Base-by-base conservation (phyloP, 2,797 vertebrate species). In the Lacerta bilineata region DNA sequence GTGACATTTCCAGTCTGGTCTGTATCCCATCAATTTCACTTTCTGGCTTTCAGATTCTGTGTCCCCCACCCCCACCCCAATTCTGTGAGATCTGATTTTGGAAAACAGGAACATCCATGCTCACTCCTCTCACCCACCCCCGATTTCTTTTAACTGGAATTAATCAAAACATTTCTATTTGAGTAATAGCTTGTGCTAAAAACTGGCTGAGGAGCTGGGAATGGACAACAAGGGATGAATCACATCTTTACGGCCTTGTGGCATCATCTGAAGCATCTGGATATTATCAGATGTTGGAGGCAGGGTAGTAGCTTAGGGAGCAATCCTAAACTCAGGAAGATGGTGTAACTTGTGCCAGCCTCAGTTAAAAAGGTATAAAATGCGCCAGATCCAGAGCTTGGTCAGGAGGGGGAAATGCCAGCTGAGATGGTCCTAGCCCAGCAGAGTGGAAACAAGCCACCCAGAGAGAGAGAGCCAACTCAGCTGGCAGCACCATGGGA, bases 241-340 rank as follows among this genome's bases (percentile, higher is more conserved):
- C 80, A 59, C 8, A 39, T 86, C 15, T 80, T 71, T 80, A 86
- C 20, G 20, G 29, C 75, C 61, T 50, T 64, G n/a, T 86, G 76
- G 64, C 76, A 69, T 86, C 75, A 80, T 71, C 29, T 71, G 77
- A 80, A 86, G 76, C 85, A 86, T 86, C 85, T 86, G 85, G 85
- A 80, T 80, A 55, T 36, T 80, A 80, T 86, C 23, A 80, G 76
- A 55, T 29, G 33, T 41, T 55, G 46, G 25, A 59, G 33, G 33
- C 46, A 39, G 33, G 64, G 71, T 71, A 80, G 71, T 59, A 25
- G 23, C 66, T 69, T 69, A 69, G 61, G 79, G 5, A 75, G 36
- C 50, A 55, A 55, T 55, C 50, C 50, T 55, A 55, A 55, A 55
- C 50, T 55, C 50, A 55, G 50, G 50, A 55, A 15, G 50, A 55